Conservation (phyloP, 1,140 invertebrate species). For the Akabosia matsudoensis region DNA sequence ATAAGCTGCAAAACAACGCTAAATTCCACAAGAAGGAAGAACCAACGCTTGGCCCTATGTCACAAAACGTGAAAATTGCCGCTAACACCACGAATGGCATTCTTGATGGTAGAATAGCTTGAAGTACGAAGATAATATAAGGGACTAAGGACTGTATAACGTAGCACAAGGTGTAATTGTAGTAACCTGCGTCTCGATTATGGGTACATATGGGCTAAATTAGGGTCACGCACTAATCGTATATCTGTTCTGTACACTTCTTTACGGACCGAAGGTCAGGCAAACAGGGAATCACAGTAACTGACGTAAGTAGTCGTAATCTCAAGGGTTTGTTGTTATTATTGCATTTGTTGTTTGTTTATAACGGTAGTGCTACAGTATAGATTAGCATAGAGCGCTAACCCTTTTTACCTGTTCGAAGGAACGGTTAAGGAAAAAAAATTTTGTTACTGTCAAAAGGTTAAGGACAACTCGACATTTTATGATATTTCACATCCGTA, state of each 20-base stretch:
- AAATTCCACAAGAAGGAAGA: slow-evolving; percentile 6
- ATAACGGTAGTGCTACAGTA: too few relatives aligned
- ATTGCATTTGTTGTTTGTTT: too few relatives aligned
- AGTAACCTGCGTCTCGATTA: not conserved
- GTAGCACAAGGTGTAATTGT: too few relatives aligned
- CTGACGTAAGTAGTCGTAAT: too few relatives aligned
- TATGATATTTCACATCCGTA: slow-evolving; percentile 10
- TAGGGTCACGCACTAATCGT: not conserved
- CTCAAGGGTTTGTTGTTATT: too few relatives aligned
- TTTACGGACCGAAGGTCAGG: slow-evolving; percentile 2
- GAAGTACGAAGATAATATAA: too few relatives aligned
- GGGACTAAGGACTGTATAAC: too few relatives aligned
- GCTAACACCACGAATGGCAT: too few relatives aligned
- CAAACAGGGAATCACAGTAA: too few relatives aligned
- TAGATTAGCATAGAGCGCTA: not conserved
- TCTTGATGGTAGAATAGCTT: too few relatives aligned
- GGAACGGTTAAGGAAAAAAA: not conserved
- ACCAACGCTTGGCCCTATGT: too few relatives aligned
- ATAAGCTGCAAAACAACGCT: not conserved
- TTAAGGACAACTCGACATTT: slow-evolving; percentile 15
- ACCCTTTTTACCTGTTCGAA: not conserved
- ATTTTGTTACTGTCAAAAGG: not conserved
- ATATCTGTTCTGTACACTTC: not conserved
- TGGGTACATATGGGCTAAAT: not conserved
- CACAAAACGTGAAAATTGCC: too few relatives aligned